Conservation (phyloP, 1,140 invertebrate species). For the Nomia melanderi region DNA sequence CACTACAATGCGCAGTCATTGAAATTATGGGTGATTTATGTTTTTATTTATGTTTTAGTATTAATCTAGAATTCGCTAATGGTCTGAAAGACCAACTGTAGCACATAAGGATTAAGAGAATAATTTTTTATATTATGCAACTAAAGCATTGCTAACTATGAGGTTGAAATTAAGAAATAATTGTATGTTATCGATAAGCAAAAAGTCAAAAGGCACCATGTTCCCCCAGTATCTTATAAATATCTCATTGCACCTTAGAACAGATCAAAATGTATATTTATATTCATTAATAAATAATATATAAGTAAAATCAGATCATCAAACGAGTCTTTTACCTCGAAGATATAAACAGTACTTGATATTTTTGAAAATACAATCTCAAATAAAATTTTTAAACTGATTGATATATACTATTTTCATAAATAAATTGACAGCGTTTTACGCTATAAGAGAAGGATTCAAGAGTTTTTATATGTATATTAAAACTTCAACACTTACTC, state of each 20-base stretch:
- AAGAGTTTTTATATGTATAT: conserved; percentile 34
- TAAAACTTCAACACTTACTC: conserved; percentile 44
- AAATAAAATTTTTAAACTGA: conserved; percentile 4
- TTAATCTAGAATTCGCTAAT: too few species aligned
- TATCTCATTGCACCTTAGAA: conserved; percentile 41
- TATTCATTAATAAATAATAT: conserved; percentile 14
- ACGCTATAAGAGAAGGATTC: conserved; percentile 30
- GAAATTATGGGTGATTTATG: too few species aligned
- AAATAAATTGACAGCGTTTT: conserved; percentile 23
- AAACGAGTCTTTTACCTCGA: conserved; percentile 4
- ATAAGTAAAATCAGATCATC: conserved; percentile 16
- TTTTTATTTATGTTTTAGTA: too few species aligned
- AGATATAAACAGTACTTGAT: conserved; percentile 4
- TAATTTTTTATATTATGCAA: neutral
- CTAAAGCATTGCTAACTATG: conserved; percentile 14
- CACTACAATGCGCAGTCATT: too few species aligned
- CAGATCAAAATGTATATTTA: conserved; percentile 18
- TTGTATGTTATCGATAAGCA: conserved; percentile 23
- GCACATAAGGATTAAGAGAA: neutral
- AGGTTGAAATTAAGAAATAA: conserved; percentile 33
- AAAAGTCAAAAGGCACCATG: conserved; percentile 45
- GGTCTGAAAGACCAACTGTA: too few species aligned
- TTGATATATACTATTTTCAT: conserved; percentile 6
- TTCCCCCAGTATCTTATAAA: conserved; percentile 41
- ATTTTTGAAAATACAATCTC: conserved; percentile 25